These are phyloP conservation scores for Dascillus cervinus DNA, from an alignment of 2,888 invertebrate genomes.

Conservation along the genomic window DNA sequence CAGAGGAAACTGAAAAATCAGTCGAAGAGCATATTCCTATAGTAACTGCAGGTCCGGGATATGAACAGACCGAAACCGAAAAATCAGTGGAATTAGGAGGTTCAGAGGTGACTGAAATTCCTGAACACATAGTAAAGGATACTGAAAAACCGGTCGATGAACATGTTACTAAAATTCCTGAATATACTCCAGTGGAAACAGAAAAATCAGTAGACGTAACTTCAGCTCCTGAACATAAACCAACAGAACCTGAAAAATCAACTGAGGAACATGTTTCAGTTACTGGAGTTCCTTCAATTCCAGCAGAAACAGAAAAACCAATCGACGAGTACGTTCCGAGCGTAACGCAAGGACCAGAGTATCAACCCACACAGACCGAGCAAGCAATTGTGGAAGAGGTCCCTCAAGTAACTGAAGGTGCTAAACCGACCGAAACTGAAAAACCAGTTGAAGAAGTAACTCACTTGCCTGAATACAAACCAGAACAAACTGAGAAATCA, in stretches of 20 bases:
- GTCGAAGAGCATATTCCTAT: neutral
- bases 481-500: neutral
- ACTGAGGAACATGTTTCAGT: constrained; percentile 1
- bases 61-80: constrained; percentile 5
- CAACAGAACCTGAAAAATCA: constrained; percentile 3
- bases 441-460: constrained; percentile 4
- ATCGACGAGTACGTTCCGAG: constrained; percentile 1
- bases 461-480: constrained; percentile 4
- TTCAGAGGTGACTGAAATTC: neutral
- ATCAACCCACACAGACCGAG: constrained; percentile 3
- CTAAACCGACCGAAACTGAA: constrained; percentile 1
- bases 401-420: constrained; percentile 7
- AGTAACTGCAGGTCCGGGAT: neutral
- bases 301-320: constrained; percentile 3
- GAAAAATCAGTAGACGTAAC: constrained; percentile 4
- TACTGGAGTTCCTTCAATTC: neutral
- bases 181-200: constrained; percentile 2
- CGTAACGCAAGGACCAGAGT: constrained; percentile 2
- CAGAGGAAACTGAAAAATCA: constrained; percentile 2
- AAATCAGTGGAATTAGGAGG: constrained; percentile 7
- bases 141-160: constrained; percentile 1
- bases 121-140: neutral
- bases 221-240: constrained; percentile 4
- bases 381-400: neutral
- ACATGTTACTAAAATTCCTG: constrained; percentile 7